These are phyloP conservation scores for Caenorhabditis virilis DNA, from an alignment of 2,888 invertebrate genomes.

Conservation along the genomic window DNA sequence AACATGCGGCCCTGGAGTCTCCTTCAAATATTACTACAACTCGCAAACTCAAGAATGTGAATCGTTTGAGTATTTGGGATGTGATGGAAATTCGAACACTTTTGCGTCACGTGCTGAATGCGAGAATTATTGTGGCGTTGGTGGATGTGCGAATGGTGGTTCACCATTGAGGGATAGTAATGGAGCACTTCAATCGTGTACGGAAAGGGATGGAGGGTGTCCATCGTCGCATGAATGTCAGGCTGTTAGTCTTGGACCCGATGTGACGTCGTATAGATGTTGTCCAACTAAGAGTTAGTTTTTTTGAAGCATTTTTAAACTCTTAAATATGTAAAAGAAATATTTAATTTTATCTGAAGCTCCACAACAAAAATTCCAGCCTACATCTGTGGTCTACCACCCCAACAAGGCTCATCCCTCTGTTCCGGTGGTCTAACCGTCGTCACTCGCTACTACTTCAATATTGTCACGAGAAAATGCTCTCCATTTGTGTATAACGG, in stretches of 20 bases:
- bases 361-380: constrained; percentile 38
- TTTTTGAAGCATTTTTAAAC: neutral
- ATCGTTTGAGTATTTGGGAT: constrained; percentile 57
- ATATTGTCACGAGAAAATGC: constrained; percentile 63
- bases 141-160: constrained; percentile 58
- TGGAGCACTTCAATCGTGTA: constrained; percentile 47
- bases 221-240: constrained; percentile 59
- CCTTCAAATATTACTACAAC: constrained; percentile 58
- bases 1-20: constrained; percentile 56
- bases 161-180: constrained; percentile 47
- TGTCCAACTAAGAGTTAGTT: constrained; percentile 53
- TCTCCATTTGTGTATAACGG: constrained; percentile 61
- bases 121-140: constrained; percentile 61
- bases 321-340: neutral
- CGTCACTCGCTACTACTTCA: constrained; percentile 62
- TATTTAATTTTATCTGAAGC: neutral
- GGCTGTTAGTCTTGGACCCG: constrained; percentile 47
- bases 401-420: constrained; percentile 54
- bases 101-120: constrained; percentile 55
- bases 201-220: constrained; percentile 50
- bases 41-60: constrained; percentile 52
- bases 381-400: constrained; percentile 56
- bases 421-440: constrained; percentile 56
- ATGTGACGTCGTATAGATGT: constrained; percentile 50
- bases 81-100: constrained; percentile 62